A percentile compares a stretch with the other conserved stretches of the same genome.
Evolutionary conservation across 2,888 invertebrate species (phyloP).

Genomic region (Octonoba sinensis): DNA sequence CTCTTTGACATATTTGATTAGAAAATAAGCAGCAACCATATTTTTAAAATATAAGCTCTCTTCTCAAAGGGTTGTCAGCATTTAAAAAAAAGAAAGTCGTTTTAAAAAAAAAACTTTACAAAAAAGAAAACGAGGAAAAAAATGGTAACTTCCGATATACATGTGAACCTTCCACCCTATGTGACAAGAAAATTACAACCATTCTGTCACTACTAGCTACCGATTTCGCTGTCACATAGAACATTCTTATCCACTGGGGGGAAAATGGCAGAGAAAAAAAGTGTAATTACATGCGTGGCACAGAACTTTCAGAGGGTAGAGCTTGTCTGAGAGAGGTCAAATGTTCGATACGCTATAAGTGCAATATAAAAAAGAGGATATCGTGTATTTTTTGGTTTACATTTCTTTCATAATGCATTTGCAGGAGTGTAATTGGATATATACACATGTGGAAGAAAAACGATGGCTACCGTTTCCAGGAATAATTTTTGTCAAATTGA

Average conservation of each 20-base stretch:
- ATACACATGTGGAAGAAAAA: too few relatives aligned
- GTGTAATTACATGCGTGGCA: constrained; percentile 42
- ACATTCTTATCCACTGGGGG: constrained; percentile 13
- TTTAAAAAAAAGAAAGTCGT: too few relatives aligned
- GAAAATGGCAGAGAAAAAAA: constrained; percentile 36
- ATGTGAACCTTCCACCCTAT: constrained; percentile 38
- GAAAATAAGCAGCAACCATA: too few relatives aligned
- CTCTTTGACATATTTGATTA: too few relatives aligned
- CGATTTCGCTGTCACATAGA: constrained; percentile 51
- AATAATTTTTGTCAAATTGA: too few relatives aligned
- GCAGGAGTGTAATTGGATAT: neutral
- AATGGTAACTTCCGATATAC: constrained; percentile 17
- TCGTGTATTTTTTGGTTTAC: neutral
- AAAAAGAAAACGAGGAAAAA: too few relatives aligned
- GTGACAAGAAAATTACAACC: constrained; percentile 56
- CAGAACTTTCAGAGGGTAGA: constrained; percentile 39
- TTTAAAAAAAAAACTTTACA: too few relatives aligned
- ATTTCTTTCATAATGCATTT: constrained; percentile 22
- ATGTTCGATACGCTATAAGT: constrained; percentile 30
- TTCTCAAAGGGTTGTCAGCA: too few relatives aligned
- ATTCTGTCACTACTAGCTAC: constrained; percentile 27
- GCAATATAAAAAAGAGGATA: constrained; percentile 7
- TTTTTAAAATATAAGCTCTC: too few relatives aligned
- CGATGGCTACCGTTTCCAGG: too few relatives aligned
- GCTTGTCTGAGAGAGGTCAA: constrained; percentile 51